Evolutionary conservation across 1,140 invertebrate genomes (phyloP).

Genomic region (Rhyzopertha dominica): DNA sequence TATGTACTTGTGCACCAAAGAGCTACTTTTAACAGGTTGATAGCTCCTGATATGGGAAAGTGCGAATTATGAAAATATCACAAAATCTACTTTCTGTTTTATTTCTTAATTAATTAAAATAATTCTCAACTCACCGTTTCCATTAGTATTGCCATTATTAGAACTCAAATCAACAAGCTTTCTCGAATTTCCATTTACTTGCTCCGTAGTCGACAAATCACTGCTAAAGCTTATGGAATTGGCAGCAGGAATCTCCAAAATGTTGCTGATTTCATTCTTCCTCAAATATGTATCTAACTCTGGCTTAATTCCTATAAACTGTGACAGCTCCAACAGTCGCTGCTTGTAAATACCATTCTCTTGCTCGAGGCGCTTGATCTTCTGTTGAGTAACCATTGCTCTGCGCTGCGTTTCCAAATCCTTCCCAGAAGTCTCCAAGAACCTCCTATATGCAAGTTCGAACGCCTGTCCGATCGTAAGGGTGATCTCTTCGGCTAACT

Average conservation of each 20-base stretch:
- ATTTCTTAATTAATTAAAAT: too few species aligned
- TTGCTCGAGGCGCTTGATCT: constrained; percentile 64
- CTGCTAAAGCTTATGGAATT: constrained; percentile 15
- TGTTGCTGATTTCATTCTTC: constrained; percentile 38
- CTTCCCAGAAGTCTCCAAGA: constrained; percentile 71
- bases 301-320: constrained; percentile 36
- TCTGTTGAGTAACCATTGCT: constrained; percentile 66
- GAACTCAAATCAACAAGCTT: constrained; percentile 29
- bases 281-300: constrained; percentile 43
- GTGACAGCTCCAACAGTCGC: constrained; percentile 57
- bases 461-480: constrained; percentile 96
- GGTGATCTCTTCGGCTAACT: constrained; percentile 93
- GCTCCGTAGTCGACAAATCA: constrained; percentile 10
- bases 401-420: constrained; percentile 69
- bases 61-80: too few species aligned
- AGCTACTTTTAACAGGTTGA: too few species aligned
- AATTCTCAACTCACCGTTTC: constrained; percentile 28
- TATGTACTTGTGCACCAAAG: too few species aligned
- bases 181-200: constrained; percentile 44
- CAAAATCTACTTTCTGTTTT: too few species aligned
- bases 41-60: too few species aligned
- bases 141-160: constrained; percentile 37
- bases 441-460: constrained; percentile 90
- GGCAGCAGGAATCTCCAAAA: constrained; percentile 31
- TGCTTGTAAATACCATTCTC: constrained; percentile 67